Conservation (phyloP, 2,797 vertebrate genomes). For the Paramormyrops hopkinsi region DNA sequence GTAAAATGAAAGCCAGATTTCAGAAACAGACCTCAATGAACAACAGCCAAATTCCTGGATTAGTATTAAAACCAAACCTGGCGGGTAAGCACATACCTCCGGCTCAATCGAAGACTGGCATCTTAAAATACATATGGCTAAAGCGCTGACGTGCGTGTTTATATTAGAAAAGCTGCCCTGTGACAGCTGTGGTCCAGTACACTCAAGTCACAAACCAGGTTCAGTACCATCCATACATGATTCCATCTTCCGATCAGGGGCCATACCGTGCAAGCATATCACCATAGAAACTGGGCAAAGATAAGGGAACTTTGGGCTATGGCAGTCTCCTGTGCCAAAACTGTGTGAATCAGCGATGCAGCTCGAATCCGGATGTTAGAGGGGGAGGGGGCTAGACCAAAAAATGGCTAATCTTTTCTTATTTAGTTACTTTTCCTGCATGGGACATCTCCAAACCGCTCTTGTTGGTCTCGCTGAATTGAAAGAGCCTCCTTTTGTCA, state of each 20-base stretch:
- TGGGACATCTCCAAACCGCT: slow-evolving; percentile 7
- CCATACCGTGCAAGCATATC: background rate
- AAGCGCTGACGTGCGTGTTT: background rate
- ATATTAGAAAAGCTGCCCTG: background rate
- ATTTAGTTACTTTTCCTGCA: slow-evolving; percentile 15
- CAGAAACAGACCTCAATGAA: background rate
- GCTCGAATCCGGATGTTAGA: background rate
- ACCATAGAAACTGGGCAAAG: slow-evolving; percentile 13
- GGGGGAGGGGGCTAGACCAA: background rate
- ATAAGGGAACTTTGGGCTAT: background rate
- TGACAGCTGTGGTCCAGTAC: background rate
- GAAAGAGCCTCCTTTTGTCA: slow-evolving; percentile 29
- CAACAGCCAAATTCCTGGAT: background rate
- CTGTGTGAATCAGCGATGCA: background rate
- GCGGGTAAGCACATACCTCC: background rate
- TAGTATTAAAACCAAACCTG: slow-evolving; percentile 4
- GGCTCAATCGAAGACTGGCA: background rate
- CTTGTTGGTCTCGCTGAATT: slow-evolving; percentile 18
- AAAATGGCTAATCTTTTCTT: slow-evolving; percentile 4
- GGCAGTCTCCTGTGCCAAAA: background rate
- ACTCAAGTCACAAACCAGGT: background rate
- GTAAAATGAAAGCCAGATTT: background rate
- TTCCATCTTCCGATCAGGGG: background rate
- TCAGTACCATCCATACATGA: background rate
- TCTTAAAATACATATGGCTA: background rate